Evolutionary conservation across 2,888 invertebrate genomes (phyloP), one percentile per base, ranked within the genome.

Genomic region (Sinohyriopsis cumingii): DNA sequence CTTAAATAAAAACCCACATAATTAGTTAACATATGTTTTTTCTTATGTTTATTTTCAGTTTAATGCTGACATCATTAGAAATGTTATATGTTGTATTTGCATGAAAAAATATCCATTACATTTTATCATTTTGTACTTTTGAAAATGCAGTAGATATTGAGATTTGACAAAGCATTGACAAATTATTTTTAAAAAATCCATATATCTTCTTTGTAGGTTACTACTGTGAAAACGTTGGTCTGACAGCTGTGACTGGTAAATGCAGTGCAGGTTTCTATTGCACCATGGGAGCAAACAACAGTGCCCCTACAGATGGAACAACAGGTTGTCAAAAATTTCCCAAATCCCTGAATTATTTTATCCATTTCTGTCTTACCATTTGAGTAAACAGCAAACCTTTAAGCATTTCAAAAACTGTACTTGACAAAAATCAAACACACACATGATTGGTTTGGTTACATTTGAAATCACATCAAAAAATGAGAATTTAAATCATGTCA

Each of bases 241-340:
- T 80, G 73, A 86, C 81, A 5, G 80, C 77, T 33, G 82, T 84
- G 20, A 85, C 87, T 9, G 82, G 68, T 7, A 72, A 62, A 22
- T 87, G 87, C 79, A 68, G 33, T 60, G 79, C 81, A 18, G 87
- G 87, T 15, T 86, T 80, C 70, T 86, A 76, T 73, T 86, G 87
- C 67, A 80, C 81, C 7, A 71, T 76, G 15, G 77, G 83, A 33
- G 83, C 86, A 20, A 85, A 84, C 74, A 81, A 67, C 55, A 79
- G 78, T 54, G 64, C 82, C 12, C 87, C 87, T 20, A 79, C 75
- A 33, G 87, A 87, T 78, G 85, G 85, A 15, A 72, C 60, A 62
- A 85, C 85, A 67, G 86, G 86, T 77, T 69, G 53, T 53, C 12
- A 4, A 59, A 25, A 57, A 20, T 15, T 33, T 5, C 9, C 6